These are phyloP conservation scores for Pteronotus mesoamericanus DNA, from an alignment of 2,797 vertebrate genomes.

Conservation along the genomic window DNA sequence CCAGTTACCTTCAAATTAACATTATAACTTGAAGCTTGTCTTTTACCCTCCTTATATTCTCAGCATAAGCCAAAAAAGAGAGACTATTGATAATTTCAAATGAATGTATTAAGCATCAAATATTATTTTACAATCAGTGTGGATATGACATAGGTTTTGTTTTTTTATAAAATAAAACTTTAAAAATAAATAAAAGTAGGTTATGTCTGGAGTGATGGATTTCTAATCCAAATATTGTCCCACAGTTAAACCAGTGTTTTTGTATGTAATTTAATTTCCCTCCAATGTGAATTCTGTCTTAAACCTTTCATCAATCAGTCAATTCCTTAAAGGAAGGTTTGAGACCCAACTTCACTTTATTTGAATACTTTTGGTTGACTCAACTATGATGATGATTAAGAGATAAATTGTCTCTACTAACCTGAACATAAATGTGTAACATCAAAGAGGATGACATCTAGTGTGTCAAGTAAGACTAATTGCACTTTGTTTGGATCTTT, in stretches of 20 bases:
- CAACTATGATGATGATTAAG: slow-evolving; percentile 22
- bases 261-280: background rate
- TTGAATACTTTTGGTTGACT: background rate
- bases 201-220: slow-evolving; percentile 1
- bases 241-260: slow-evolving; percentile 36
- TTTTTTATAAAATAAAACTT: background rate
- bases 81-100: slow-evolving; percentile 53
- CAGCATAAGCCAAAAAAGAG: background rate
- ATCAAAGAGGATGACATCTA: slow-evolving; percentile 35
- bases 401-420: slow-evolving; percentile 61
- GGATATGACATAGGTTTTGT: background rate
- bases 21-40: slow-evolving; percentile 80
- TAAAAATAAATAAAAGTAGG: background rate
- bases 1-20: slow-evolving; percentile 87
- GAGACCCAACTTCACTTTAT: background rate
- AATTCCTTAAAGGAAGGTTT: background rate
- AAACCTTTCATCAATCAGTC: background rate
- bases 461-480: slow-evolving; percentile 66
- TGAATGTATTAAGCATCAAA: slow-evolving; percentile 36
- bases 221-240: slow-evolving; percentile 46
- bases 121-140: slow-evolving; percentile 4
- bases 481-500: slow-evolving; percentile 51
- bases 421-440: background rate
- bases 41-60: slow-evolving; percentile 65
- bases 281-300: slow-evolving; percentile 26